Conservation (phyloP, 2,797 vertebrate species). For the Mormyrus hasselquistii region DNA sequence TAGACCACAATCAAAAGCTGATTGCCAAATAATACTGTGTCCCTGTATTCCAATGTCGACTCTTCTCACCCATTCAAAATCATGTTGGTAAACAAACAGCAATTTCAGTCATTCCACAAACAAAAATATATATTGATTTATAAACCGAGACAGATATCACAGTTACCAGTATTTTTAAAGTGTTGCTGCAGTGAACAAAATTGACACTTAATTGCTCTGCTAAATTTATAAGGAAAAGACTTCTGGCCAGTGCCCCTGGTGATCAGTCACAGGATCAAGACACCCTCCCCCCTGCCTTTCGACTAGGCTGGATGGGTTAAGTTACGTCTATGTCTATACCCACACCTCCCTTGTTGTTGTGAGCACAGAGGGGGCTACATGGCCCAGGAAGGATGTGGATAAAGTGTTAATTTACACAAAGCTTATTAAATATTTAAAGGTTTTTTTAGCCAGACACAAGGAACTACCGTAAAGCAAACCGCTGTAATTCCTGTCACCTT, state of each 20-base stretch:
- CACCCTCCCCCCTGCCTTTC: background rate
- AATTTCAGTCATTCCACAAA: conserved; percentile 1
- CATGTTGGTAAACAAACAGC: conserved; percentile 1
- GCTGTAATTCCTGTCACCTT: background rate
- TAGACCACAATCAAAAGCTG: background rate
- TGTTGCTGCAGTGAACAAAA: background rate
- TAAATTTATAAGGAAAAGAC: background rate
- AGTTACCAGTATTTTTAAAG: background rate
- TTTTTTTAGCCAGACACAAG: background rate
- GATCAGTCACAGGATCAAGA: background rate
- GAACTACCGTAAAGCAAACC: background rate
- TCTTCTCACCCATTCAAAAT: background rate
- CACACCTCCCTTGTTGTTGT: background rate
- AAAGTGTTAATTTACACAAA: conserved; percentile 4
- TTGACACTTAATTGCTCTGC: background rate
- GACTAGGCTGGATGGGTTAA: background rate
- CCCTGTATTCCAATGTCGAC: background rate
- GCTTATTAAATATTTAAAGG: conserved; percentile 3
- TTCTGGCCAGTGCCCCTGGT: background rate
- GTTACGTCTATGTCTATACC: background rate
- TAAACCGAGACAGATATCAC: background rate
- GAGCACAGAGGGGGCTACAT: background rate
- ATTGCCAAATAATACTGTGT: background rate
- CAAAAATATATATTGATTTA: background rate
- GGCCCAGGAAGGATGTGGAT: background rate